A percentile compares a stretch with the other conserved stretches of the same genome.
Conservation (phyloP, 1,140 invertebrate species). For the Cotesia glomerata region DNA sequence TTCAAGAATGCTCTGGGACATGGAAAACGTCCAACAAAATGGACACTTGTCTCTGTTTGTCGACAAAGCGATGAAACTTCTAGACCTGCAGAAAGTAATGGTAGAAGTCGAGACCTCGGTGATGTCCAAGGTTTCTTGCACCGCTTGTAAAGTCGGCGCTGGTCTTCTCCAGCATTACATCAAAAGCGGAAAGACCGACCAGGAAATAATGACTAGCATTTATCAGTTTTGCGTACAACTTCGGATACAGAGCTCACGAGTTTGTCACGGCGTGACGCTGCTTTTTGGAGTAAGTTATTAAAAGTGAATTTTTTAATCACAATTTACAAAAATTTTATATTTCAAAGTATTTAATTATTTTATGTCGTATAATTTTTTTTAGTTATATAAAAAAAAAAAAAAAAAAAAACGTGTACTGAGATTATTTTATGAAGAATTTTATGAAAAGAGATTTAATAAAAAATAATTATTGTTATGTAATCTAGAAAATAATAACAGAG, state of each 20-base stretch:
- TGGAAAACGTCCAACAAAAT: conserved; percentile 68
- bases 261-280: conserved; percentile 85
- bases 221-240: conserved; percentile 85
- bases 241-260: conserved; percentile 82
- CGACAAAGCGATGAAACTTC: conserved; percentile 79
- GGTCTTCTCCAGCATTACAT: conserved; percentile 87
- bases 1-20: conserved; percentile 73
- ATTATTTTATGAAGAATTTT: too few species aligned
- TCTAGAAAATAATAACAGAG: too few species aligned
- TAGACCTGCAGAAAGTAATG: conserved; percentile 84
- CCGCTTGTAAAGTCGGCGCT: conserved; percentile 86
- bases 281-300: conserved; percentile 75
- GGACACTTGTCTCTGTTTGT: conserved; percentile 78
- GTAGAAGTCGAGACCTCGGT: conserved; percentile 88
- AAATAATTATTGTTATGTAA: too few species aligned
- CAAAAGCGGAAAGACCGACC: conserved; percentile 78
- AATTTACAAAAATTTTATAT: background rate
- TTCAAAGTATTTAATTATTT: too few species aligned
- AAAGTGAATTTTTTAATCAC: background rate
- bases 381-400: too few species aligned
- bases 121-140: conserved; percentile 89
- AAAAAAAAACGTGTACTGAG: too few species aligned
- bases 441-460: too few species aligned
- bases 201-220: conserved; percentile 85
- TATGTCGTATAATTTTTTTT: too few species aligned